phyloP scores from a whole-genome alignment of 2,797 vertebrate species.

The Molossus molossus region DNA sequence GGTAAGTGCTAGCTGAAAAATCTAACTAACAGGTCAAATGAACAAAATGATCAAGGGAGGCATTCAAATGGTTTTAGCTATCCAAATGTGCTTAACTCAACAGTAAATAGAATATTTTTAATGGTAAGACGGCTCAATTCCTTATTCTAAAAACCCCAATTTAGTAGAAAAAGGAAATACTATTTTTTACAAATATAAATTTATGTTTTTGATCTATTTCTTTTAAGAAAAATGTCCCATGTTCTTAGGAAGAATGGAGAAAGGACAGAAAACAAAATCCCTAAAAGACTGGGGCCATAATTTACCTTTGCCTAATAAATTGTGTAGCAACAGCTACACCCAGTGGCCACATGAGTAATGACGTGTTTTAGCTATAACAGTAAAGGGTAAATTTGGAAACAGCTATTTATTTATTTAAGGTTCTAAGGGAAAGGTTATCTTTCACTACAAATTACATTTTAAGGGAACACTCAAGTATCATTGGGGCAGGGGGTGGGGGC shows the following conservation, averaged over 20 bases:
- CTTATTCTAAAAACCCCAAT: not conserved
- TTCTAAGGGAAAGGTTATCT: slow-evolving; percentile 30
- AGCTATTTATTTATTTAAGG: not conserved
- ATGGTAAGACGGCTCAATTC: slow-evolving; percentile 6
- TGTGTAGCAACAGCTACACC: slow-evolving; percentile 86
- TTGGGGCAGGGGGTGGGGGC: not conserved
- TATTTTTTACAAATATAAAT: slow-evolving; percentile 32
- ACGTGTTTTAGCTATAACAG: not conserved
- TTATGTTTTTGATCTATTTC: slow-evolving; percentile 25
- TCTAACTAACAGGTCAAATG: slow-evolving; percentile 7
- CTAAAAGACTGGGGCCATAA: not conserved
- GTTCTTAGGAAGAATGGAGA: slow-evolving; percentile 8
- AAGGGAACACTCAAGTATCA: not conserved
- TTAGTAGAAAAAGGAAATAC: slow-evolving; percentile 45
- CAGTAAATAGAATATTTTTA: slow-evolving; percentile 44
- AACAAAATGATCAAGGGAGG: not conserved
- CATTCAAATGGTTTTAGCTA: slow-evolving; percentile 32
- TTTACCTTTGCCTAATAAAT: not conserved
- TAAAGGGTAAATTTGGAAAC: slow-evolving; percentile 39
- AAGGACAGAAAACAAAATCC: not conserved
- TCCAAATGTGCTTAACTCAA: slow-evolving; percentile 46
- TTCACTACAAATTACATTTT: slow-evolving; percentile 12
- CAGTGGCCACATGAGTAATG: slow-evolving; percentile 81
- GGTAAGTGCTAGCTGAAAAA: slow-evolving; percentile 46
- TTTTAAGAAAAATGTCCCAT: slow-evolving; percentile 3